Base-by-base conservation (phyloP, 1,140 invertebrate genomes). In the Heliconius congener region DNA sequence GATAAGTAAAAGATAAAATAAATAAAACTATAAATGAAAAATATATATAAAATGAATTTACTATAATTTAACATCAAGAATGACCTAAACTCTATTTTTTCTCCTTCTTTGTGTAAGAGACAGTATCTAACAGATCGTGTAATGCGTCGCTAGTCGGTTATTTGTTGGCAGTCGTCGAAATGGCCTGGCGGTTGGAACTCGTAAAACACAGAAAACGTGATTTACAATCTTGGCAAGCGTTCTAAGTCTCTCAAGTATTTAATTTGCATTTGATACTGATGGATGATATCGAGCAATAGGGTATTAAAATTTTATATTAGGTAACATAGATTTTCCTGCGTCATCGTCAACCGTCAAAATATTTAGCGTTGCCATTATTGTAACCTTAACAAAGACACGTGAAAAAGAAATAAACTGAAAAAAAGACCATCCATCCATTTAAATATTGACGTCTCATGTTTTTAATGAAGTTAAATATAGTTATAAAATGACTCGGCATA, bases 171-270 rank as follows among this genome's bases (percentile, higher is more conserved):
- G 57, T 66, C 57, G 57, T 27, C 23, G 57, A 66, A 27, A 16
- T 66, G 57, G 57, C 57, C 23, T 27, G 9, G 57, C 23, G 57
- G 57, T 66, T 13, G 5, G 57, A n/a, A 27, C 57, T 66, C 57
- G 23, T 66, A 66, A 66, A 66, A 66, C 23, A 66, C 57, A 66
- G 57, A 66, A 55, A n/a, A 66, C 23, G 57, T 66, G 23, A 66
- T 66, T 66, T 66, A 66, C 2, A 66, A 66, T 66, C 57, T 66
- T 66, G 57, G 57, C 57, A 66, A 66, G 9, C 11, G 27, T 66
- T 23, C 18, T 66, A 66, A 11, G 11, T 66, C 57, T 66, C 23
- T 66, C 57, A 27, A 27, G 57, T 27, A n/a, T 66, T 66, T 66
- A 66, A 30, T 66, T 66, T 9, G 9, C 11, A 27, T 27, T 23